A percentile compares a stretch with the other conserved stretches of the same genome.
Evolutionary conservation across 2,113 vertebrate genomes (phyloP).

Genomic region (Rousettus leschenaultii): DNA sequence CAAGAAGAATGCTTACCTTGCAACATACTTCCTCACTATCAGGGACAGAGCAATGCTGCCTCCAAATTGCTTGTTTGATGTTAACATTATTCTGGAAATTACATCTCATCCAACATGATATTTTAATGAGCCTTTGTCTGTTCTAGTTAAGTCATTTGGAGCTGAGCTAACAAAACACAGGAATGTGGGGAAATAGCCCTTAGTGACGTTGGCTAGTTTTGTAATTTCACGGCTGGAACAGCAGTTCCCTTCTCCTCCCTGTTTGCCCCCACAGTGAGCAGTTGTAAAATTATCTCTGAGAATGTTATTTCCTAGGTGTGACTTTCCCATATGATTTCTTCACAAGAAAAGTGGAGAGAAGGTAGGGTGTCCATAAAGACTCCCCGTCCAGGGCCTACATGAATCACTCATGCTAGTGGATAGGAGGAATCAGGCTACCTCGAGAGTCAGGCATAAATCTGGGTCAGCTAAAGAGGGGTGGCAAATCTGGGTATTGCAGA

Average conservation of each 20-base stretch:
- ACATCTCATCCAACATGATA: slow-evolving; percentile 52
- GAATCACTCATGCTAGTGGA: not conserved
- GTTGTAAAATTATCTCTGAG: not conserved
- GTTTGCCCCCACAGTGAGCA: not conserved
- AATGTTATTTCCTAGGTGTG: not conserved
- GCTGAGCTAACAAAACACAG: slow-evolving; percentile 9
- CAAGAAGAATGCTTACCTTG: not conserved
- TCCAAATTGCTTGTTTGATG: slow-evolving; percentile 51
- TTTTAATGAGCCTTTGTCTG: slow-evolving; percentile 64
- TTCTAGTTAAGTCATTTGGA: slow-evolving; percentile 53
- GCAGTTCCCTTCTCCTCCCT: not conserved
- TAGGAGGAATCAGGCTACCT: not conserved
- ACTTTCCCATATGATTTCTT: not conserved
- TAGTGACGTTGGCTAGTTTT: not conserved
- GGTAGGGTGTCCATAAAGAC: not conserved
- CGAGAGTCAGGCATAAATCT: not conserved
- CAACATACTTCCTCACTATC: not conserved
- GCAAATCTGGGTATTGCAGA: not conserved
- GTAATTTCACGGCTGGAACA: not conserved
- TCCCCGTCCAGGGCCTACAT: not conserved
- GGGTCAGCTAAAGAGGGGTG: not conserved
- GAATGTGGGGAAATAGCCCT: not conserved
- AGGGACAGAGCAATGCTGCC: not conserved
- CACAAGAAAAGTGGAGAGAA: not conserved
- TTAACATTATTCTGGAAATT: slow-evolving; percentile 62